These are phyloP conservation scores for Erebia aethiops DNA, from an alignment of 2,888 invertebrate genomes.

Conservation along the genomic window DNA sequence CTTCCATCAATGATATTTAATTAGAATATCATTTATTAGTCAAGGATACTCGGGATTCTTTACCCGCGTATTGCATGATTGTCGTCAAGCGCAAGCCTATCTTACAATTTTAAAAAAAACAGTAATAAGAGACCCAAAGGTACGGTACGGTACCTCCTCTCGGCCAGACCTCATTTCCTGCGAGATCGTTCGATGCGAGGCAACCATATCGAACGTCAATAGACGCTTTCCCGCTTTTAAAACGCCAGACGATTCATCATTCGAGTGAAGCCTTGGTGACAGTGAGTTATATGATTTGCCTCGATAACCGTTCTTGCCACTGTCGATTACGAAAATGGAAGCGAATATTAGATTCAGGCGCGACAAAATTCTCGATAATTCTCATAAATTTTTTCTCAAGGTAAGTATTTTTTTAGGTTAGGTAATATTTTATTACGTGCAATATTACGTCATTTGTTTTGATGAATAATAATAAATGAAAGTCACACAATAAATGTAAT, in stretches of 20 bases:
- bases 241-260: constrained; percentile 16
- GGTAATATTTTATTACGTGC: no score
- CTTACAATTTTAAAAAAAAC: no score
- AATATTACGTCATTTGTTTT: no score
- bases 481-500: no score
- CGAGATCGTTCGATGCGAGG: constrained; percentile 16
- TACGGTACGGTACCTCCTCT: constrained; percentile 17
- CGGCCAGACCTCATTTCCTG: constrained; percentile 27
- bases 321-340: constrained; percentile 17
- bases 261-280: constrained; percentile 11
- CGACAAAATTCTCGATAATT: not conserved
- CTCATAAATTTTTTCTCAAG: no score
- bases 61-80: no score
- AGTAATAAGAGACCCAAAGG: not conserved
- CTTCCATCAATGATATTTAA: no score
- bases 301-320: constrained; percentile 17
- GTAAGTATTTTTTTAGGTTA: no score
- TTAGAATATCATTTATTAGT: no score
- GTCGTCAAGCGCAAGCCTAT: no score
- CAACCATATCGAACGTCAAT: constrained; percentile 22
- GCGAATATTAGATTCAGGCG: not conserved
- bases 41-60: no score
- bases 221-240: constrained; percentile 16
- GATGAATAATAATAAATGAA: no score
- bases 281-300: constrained; percentile 22